Percentiles rank a stretch among this genome's conserved stretches.
Conservation (phyloP, 2,113 vertebrate species). For the Variabilichromis moorii region DNA sequence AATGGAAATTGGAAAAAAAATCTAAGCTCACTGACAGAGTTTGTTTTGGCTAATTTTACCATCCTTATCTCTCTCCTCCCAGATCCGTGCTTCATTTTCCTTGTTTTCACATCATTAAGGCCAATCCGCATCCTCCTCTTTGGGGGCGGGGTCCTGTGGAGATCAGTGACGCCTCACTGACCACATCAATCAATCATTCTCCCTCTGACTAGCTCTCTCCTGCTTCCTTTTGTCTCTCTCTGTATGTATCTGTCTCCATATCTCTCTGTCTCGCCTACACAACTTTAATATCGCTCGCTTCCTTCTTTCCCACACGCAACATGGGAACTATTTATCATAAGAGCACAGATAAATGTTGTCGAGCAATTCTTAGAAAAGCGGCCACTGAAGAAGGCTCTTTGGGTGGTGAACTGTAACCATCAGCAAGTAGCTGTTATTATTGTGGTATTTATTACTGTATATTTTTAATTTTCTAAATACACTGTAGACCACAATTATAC, state of each 20-base stretch:
- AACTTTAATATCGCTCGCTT: slow-evolving; percentile 53
- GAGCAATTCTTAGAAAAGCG: background rate
- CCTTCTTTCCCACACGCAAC: slow-evolving; percentile 58
- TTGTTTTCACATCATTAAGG: slow-evolving; percentile 45
- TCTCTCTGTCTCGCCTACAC: slow-evolving; percentile 42
- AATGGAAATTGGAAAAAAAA: background rate
- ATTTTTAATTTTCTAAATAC: background rate
- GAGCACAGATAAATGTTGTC: background rate
- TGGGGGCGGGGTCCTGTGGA: slow-evolving; percentile 47
- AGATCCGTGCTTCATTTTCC: slow-evolving; percentile 35
- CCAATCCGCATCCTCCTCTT: slow-evolving; percentile 49
- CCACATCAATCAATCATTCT: slow-evolving; percentile 75
- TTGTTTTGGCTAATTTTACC: slow-evolving; percentile 17
- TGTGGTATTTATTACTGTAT: background rate
- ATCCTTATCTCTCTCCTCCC: slow-evolving; percentile 18
- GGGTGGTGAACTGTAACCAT: background rate
- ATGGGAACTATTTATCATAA: slow-evolving; percentile 40
- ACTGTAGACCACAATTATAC: background rate
- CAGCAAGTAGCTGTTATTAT: background rate
- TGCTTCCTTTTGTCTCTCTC: slow-evolving; percentile 61
- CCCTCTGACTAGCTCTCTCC: slow-evolving; percentile 47
- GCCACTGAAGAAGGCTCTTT: background rate
- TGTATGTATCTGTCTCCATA: slow-evolving; percentile 62
- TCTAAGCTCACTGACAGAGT: background rate
- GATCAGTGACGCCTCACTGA: slow-evolving; percentile 71